These are phyloP conservation scores for Campoplex nolae DNA, from an alignment of 2,888 invertebrate species.

Conservation along the genomic window DNA sequence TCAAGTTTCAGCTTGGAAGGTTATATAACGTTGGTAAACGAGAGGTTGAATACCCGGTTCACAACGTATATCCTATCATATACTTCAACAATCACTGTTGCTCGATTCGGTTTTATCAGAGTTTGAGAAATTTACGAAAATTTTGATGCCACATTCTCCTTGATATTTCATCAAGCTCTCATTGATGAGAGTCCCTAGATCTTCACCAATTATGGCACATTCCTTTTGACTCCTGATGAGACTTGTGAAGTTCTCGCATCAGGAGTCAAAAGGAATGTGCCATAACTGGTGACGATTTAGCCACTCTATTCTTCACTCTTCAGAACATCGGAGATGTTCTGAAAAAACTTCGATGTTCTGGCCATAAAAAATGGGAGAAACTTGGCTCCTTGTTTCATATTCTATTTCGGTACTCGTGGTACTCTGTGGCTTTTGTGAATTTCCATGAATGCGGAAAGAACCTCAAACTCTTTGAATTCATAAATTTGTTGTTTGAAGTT, in stretches of 20 bases:
- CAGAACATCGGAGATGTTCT: no score
- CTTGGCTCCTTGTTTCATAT: no score
- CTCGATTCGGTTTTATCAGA: neutral
- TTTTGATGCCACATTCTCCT: neutral
- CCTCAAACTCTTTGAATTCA: neutral
- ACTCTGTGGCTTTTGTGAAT: no score
- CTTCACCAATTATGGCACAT: neutral
- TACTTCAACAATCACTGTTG: neutral
- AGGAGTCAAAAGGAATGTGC: no score
- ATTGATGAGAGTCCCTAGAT: neutral
- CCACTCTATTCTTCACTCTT: no score
- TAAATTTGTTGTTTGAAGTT: neutral
- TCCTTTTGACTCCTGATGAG: no score
- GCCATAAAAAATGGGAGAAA: no score
- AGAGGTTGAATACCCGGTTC: slow-evolving; percentile 67
- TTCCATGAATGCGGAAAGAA: neutral
- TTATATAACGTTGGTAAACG: slow-evolving; percentile 55
- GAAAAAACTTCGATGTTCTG: no score
- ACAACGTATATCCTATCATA: slow-evolving; percentile 64
- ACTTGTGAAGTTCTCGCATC: no score
- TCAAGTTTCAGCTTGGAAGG: slow-evolving; percentile 55
- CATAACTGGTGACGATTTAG: neutral
- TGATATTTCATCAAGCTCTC: neutral
- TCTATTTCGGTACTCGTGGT: no score
- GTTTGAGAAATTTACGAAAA: neutral